Evolutionary conservation across 2,113 vertebrate species (phyloP).

Genomic region (Dicrurus megarhynchus): DNA sequence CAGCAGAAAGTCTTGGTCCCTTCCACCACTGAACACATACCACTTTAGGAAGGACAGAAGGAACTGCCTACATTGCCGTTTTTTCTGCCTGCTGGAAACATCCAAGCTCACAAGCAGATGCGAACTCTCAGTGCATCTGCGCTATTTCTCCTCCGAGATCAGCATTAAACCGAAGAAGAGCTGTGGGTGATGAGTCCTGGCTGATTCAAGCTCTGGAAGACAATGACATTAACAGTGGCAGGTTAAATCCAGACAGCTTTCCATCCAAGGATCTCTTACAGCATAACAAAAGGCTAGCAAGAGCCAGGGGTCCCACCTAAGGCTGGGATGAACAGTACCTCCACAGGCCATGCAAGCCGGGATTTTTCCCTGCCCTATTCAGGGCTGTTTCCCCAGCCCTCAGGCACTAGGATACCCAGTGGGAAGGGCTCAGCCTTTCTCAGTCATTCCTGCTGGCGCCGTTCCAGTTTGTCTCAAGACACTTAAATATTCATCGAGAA

Average conservation of each 20-base stretch:
- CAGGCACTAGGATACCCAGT: neutral
- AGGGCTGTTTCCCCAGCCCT: neutral
- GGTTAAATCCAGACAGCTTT: neutral
- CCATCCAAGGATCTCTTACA: neutral
- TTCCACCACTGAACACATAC: neutral
- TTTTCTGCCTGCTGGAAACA: neutral
- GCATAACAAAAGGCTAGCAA: neutral
- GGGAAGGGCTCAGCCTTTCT: slow-evolving; percentile 26
- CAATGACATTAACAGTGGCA: neutral
- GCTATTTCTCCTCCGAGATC: neutral
- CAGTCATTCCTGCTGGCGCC: slow-evolving; percentile 10
- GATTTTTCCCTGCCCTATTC: slow-evolving; percentile 17
- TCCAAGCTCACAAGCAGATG: neutral
- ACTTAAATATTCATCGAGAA: slow-evolving; percentile 59
- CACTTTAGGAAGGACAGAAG: neutral
- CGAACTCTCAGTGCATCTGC: neutral
- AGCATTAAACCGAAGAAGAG: neutral
- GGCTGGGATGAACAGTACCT: neutral
- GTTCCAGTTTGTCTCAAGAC: slow-evolving; percentile 23
- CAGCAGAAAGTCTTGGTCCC: neutral
- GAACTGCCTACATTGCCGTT: slow-evolving; percentile 8
- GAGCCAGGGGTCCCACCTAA: neutral
- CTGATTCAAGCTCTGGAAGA: neutral
- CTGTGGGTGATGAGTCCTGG: neutral
- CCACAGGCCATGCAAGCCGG: neutral